Base-by-base conservation (phyloP, 2,888 invertebrate species). In the Augiades crinisus region DNA sequence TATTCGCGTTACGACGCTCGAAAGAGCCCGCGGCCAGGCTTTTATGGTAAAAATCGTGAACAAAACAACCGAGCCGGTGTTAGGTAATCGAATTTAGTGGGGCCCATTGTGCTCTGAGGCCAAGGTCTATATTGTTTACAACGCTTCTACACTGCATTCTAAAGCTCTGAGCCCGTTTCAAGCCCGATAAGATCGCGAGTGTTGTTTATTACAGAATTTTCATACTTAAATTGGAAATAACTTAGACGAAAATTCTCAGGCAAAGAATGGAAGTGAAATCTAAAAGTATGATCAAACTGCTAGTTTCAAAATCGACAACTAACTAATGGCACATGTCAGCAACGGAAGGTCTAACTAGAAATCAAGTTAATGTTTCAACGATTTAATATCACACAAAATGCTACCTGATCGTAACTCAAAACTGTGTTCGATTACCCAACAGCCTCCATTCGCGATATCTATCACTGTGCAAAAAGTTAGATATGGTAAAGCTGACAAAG, bases 71-170 rank as follows among this genome's bases (percentile, higher is more conserved):
- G 71, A 54, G 57, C 53, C 57, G 69, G 66, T 70, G 74, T 84
- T 83, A 79, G 69, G 74, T 83, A 81, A 86, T 81, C 81, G 78
- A 83, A 84, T 87, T 83, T 79, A 71, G 81, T 76, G 80, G 72
- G 78, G 77, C 78, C 81, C 73, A 86, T 86, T 87, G 84, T 87
- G 73, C 69, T 58, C 59, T 68, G 78, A 76, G 84, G 86, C 85
- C 88, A 88, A 89, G 88, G 88, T 70, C 82, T 72, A 59, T 43
- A 65, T 72, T 89, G 87, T 89, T 89, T 87, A 88, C 85, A 78
- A 75, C 75, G 67, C 67, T 65, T 64, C 63, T 59, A 65, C 74
- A 68, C 73, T 77, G 72, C 76, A 72, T 60, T 75, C 66, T 69
- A 34, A 49, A 40, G 38, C 44, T 41, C 12, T 30, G 30, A 2